A percentile compares a stretch with the other conserved stretches of the same genome.
Evolutionary conservation across 2,888 invertebrate species (phyloP).

Genomic region (Yponomeuta sedellus): DNA sequence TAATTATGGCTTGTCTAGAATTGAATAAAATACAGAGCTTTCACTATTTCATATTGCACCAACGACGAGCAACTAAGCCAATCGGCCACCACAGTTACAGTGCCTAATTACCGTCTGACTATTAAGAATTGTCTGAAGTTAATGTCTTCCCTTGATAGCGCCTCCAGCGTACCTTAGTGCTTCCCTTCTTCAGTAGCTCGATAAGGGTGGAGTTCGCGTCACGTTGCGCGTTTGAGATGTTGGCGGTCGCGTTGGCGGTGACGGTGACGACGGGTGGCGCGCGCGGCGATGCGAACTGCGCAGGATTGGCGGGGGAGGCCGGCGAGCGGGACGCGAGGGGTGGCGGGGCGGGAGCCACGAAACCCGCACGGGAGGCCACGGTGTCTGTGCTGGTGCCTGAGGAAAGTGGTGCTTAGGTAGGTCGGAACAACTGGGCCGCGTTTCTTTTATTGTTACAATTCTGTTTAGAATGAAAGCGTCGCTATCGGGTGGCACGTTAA

Average conservation of each 20-base stretch:
- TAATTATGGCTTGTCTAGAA: too few relatives aligned
- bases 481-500: too few relatives aligned
- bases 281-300: slow-evolving; percentile 64
- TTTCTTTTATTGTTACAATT: too few relatives aligned
- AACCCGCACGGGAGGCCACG: slow-evolving; percentile 47
- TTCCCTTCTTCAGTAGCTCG: slow-evolving; percentile 84
- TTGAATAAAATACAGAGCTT: too few relatives aligned
- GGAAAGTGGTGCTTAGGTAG: not conserved
- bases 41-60: too few relatives aligned
- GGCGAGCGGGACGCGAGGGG: slow-evolving; percentile 59
- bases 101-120: too few relatives aligned
- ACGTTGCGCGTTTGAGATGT: slow-evolving; percentile 65
- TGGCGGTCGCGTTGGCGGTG: slow-evolving; percentile 46
- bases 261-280: slow-evolving; percentile 56
- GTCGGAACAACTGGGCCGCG: slow-evolving; percentile 4
- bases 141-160: not conserved
- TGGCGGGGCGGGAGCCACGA: slow-evolving; percentile 64
- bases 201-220: slow-evolving; percentile 89
- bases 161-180: slow-evolving; percentile 62
- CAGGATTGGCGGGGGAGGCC: slow-evolving; percentile 63
- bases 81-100: too few relatives aligned
- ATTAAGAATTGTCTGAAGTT: too few relatives aligned
- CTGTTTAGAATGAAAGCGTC: too few relatives aligned
- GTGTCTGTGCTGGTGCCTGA: slow-evolving; percentile 46
- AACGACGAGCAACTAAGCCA: too few relatives aligned